These are phyloP conservation scores for Lordiphosa stackelbergi DNA, from an alignment of 1,140 invertebrate species.

Conservation along the genomic window DNA sequence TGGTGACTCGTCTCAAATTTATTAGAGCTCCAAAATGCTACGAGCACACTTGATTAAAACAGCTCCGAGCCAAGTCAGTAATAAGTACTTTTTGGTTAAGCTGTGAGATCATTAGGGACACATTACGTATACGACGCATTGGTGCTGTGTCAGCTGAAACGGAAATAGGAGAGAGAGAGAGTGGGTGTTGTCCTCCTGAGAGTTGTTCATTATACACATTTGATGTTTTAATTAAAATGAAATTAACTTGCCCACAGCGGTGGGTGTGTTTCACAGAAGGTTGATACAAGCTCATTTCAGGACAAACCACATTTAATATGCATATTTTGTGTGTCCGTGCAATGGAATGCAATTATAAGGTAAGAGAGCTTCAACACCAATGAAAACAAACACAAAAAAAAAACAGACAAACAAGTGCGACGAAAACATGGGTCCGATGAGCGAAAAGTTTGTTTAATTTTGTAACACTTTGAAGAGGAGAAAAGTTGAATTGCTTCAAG, in stretches of 20 bases:
- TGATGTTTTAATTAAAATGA: conserved; percentile 69
- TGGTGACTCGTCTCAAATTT: conserved; percentile 56
- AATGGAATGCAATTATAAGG: too few species aligned
- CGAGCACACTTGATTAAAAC: conserved; percentile 44
- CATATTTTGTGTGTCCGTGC: too few species aligned
- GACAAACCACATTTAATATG: too few species aligned
- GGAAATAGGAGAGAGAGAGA: neutral
- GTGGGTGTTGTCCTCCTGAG: conserved; percentile 7
- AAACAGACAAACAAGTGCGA: too few species aligned
- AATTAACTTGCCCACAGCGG: conserved; percentile 48
- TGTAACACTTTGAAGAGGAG: too few species aligned
- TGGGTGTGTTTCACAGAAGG: too few species aligned
- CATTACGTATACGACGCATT: conserved; percentile 60
- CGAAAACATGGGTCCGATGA: too few species aligned
- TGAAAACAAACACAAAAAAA: too few species aligned
- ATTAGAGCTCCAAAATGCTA: conserved; percentile 34
- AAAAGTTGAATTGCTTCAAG: too few species aligned
- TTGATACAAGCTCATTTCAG: too few species aligned
- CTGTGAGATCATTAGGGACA: conserved; percentile 50
- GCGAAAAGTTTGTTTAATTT: too few species aligned
- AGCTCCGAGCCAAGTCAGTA: conserved; percentile 15
- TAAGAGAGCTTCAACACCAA: too few species aligned
- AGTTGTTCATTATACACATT: conserved; percentile 39
- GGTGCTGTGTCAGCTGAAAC: conserved; percentile 22
- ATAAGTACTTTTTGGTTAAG: conserved; percentile 37